Base-by-base conservation (phyloP, 2,113 vertebrate genomes). In the Ciconia boyciana region DNA sequence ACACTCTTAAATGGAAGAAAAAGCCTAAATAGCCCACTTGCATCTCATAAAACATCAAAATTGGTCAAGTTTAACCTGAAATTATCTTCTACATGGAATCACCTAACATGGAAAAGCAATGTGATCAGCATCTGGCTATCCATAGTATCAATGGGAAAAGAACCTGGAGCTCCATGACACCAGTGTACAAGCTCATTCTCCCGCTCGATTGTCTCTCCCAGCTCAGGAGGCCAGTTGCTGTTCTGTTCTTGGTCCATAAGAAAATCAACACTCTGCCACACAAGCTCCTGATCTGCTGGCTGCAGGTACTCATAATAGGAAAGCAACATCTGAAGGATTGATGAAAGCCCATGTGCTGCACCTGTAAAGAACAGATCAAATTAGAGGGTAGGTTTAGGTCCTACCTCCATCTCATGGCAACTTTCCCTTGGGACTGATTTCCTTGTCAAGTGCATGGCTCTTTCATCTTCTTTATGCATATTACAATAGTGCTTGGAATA, bases 191-290 rank as follows among this genome's bases (percentile, higher is more conserved):
- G 98, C 83, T 99, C 98, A 9, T 99, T 99, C 96, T 99, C 99
- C 72, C 99, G 95, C 96, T 99, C 98, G 2, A 99, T 99, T 11
- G 98, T 98, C 96, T 98, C 98, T 26, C 99, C 98, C 52, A 99
- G 98, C 97, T 99, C 99, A 13, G 98, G 98, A 4, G 99, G 98
- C 99, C 99, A 99, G 97, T 99, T 99, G 94, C 98, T 99, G 95
- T 99, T 99, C 97, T 99, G 99, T 58, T 99, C 99, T 95, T 99
- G 99, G 76, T 98, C 99, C 98, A 99, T 98, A 89, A 99, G 99
- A 97, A 99, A 99, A 92, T 99, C 99, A 61, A 99, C 97, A 5
- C 99, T 99, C 95, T 99, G 98, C 99, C 99, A 99, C 66, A 99
- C 98, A 55, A 99, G 98, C 94, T 99, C 98, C 94, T 97, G 98